These are phyloP conservation scores for Tapera naevia DNA, from an alignment of 2,797 vertebrate genomes.

Conservation along the genomic window DNA sequence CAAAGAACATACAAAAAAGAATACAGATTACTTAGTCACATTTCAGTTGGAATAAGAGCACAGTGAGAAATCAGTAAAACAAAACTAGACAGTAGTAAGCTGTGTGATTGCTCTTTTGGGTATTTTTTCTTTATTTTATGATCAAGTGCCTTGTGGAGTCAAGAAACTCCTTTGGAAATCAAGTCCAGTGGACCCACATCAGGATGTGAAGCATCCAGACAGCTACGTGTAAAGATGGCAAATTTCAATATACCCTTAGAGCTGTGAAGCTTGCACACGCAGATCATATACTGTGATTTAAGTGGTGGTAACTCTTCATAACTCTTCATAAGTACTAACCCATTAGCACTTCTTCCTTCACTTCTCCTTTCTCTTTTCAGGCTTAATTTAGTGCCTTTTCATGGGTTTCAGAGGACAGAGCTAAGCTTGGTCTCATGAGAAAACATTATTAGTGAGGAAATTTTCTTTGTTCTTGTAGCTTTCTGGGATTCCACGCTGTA, in stretches of 20 bases:
- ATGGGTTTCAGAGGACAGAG: not conserved
- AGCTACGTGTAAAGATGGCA: not conserved
- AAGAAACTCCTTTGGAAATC: not conserved
- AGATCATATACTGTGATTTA: not conserved
- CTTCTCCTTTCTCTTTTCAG: not conserved
- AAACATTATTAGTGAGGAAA: not conserved
- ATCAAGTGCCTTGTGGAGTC: not conserved
- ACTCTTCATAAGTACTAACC: not conserved
- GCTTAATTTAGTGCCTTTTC: not conserved
- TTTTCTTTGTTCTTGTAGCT: not conserved
- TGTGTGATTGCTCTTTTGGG: not conserved
- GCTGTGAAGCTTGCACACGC: not conserved
- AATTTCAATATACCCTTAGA: not conserved
- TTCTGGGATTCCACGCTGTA: not conserved
- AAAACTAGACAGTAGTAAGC: not conserved
- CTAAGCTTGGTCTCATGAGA: not conserved
- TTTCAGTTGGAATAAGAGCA: not conserved
- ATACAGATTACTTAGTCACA: not conserved
- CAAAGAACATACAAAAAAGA: not conserved
- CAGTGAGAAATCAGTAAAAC: not conserved
- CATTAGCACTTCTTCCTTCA: not conserved
- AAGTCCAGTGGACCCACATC: not conserved
- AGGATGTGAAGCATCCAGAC: fast-evolving
- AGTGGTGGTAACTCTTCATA: not conserved
- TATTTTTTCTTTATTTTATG: not conserved